These are phyloP conservation scores for Tiphia femorata DNA, from an alignment of 2,888 invertebrate genomes.

Conservation along the genomic window DNA sequence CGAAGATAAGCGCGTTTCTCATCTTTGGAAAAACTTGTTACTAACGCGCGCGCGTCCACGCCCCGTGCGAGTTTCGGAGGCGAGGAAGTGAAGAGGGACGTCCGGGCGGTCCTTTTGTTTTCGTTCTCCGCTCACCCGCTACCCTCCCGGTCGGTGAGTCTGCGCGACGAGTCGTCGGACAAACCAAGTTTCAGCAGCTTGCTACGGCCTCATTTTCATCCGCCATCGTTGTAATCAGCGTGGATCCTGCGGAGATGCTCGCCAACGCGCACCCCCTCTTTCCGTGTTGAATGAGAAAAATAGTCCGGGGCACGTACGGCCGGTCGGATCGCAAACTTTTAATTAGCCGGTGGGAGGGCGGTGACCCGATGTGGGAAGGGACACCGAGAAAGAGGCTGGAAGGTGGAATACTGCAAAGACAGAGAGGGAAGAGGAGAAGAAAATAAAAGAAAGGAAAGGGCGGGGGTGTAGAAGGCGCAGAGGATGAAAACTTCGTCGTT, in stretches of 20 bases:
- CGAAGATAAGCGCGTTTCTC: too few species aligned
- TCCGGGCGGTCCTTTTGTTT: conserved; percentile 29
- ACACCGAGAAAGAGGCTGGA: too few species aligned
- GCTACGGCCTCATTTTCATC: conserved; percentile 27
- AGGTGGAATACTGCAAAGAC: too few species aligned
- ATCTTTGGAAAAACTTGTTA: background rate
- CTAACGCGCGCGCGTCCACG: background rate
- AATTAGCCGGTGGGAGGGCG: too few species aligned
- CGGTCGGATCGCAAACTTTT: conserved; percentile 50
- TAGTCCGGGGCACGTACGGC: conserved; percentile 33
- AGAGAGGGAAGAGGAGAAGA: too few species aligned
- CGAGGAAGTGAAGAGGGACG: conserved; percentile 15
- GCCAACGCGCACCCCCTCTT: background rate
- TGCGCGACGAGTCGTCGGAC: too few species aligned
- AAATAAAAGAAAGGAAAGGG: too few species aligned
- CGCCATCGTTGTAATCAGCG: conserved; percentile 29
- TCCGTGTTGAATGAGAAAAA: conserved; percentile 22
- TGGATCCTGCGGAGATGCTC: conserved; percentile 17
- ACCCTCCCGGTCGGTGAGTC: too few species aligned
- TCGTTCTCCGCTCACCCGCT: conserved; percentile 11
- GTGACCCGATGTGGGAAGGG: too few species aligned
- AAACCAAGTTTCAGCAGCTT: conserved; percentile 20
- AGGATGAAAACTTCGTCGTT: too few species aligned
- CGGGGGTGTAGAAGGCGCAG: too few species aligned
- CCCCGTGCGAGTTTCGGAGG: conserved; percentile 4